phyloP scores from a whole-genome alignment of 2,113 vertebrate species.

The Hirundichthys speculiger region DNA sequence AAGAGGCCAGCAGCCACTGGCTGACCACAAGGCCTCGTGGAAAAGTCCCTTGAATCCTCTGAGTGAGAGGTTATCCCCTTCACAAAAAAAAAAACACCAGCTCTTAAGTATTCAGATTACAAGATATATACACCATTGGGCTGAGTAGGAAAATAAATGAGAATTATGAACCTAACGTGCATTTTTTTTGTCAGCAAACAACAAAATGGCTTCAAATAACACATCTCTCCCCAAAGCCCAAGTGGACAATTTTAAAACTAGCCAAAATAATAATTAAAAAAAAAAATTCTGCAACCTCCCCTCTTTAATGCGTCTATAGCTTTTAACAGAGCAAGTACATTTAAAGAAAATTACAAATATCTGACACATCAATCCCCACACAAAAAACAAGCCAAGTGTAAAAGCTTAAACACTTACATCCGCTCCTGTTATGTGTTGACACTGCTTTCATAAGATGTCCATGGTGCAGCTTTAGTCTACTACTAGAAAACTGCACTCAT shows the following conservation, averaged over 20 bases:
- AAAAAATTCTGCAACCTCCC: too few relatives aligned
- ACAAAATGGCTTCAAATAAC: too few relatives aligned
- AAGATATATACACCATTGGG: too few relatives aligned
- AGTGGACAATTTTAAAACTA: too few relatives aligned
- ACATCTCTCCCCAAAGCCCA: too few relatives aligned
- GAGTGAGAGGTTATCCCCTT: constrained; percentile 4
- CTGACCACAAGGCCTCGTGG: constrained; percentile 7
- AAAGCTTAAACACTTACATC: constrained; percentile 60
- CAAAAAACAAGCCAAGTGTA: neutral
- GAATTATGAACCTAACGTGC: too few relatives aligned
- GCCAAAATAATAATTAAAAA: too few relatives aligned
- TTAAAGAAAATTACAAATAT: neutral
- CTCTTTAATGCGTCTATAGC: too few relatives aligned
- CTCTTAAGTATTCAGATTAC: too few relatives aligned
- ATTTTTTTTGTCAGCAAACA: too few relatives aligned
- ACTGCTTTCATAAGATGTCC: constrained; percentile 53
- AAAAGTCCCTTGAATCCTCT: constrained; percentile 68
- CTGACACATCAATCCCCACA: neutral
- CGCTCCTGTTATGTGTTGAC: constrained; percentile 33
- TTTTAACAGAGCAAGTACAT: too few relatives aligned
- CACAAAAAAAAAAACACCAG: neutral
- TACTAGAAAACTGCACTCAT: constrained; percentile 79
- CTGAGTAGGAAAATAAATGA: too few relatives aligned
- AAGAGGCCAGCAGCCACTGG: constrained; percentile 18
- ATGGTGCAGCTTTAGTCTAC: constrained; percentile 65